Evolutionary conservation across 2,888 invertebrate genomes (phyloP).

Genomic region (Cyclophora punctaria): DNA sequence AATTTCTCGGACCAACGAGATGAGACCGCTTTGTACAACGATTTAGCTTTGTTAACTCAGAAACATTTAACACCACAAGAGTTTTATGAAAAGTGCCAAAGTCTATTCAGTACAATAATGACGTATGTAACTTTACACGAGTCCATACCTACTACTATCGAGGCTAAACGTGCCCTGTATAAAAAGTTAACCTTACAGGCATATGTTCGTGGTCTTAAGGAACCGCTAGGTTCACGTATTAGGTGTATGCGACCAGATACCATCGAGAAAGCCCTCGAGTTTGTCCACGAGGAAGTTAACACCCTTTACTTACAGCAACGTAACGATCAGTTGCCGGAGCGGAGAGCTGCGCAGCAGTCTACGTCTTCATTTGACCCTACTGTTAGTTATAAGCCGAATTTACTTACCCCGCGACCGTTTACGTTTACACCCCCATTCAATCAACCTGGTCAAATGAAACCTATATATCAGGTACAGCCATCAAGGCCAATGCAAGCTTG

Average conservation of each 20-base stretch:
- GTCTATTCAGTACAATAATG: slow-evolving; percentile 6
- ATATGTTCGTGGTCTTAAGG: slow-evolving; percentile 12
- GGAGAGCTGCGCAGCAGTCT: not conserved
- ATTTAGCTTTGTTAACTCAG: slow-evolving; percentile 10
- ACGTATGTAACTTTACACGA: slow-evolving; percentile 14
- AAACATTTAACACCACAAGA: slow-evolving; percentile 7
- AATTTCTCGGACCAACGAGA: slow-evolving; percentile 19
- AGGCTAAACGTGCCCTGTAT: slow-evolving; percentile 10
- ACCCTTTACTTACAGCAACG: not conserved
- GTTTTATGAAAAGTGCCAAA: slow-evolving; percentile 9
- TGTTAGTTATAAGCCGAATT: not conserved
- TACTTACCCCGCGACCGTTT: not conserved
- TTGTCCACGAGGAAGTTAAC: not conserved
- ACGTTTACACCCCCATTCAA: not conserved
- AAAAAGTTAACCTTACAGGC: slow-evolving; percentile 14
- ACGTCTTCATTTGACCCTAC: not conserved
- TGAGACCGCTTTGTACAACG: slow-evolving; percentile 13
- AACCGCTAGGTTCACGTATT: slow-evolving; percentile 12
- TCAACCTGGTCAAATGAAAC: not conserved
- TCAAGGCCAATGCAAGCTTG: not conserved
- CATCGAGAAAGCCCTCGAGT: not conserved
- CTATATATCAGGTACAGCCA: not conserved
- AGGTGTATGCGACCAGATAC: slow-evolving; percentile 14
- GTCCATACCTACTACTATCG: slow-evolving; percentile 5
- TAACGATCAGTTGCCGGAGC: not conserved